These are phyloP conservation scores for Nowickia ferox DNA, from an alignment of 2,888 invertebrate genomes.

Conservation along the genomic window DNA sequence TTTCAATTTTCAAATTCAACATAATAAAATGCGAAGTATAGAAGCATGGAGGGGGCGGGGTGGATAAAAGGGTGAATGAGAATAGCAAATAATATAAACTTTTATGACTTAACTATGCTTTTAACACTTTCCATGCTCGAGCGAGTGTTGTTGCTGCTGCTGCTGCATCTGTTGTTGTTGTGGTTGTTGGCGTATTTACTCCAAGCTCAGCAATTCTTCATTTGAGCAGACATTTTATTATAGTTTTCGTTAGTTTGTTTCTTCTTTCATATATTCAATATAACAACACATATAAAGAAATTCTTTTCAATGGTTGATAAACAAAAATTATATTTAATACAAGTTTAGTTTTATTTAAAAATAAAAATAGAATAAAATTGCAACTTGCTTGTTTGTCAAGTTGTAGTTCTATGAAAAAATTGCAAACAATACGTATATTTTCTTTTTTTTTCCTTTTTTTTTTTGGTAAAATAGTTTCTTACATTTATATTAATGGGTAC, in stretches of 20 bases:
- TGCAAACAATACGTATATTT: neutral
- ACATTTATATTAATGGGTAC: constrained; percentile 33
- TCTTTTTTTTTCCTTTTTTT: neutral
- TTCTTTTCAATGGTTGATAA: constrained; percentile 46
- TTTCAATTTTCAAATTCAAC: constrained; percentile 39
- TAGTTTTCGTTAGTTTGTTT: neutral
- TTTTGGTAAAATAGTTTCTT: constrained; percentile 15
- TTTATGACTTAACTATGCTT: constrained; percentile 67
- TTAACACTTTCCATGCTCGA: constrained; percentile 60
- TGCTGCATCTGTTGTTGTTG: neutral
- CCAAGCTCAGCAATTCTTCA: constrained; percentile 14
- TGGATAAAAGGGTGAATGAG: neutral
- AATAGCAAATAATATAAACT: constrained; percentile 56
- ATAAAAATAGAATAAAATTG: neutral
- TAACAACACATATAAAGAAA: constrained; percentile 4
- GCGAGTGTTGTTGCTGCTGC: neutral
- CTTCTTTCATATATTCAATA: neutral
- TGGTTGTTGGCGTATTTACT: no score
- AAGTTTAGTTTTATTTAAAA: constrained; percentile 15
- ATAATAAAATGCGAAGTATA: neutral
- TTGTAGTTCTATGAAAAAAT: constrained; percentile 1
- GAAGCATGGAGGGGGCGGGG: neutral
- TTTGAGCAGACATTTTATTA: constrained; percentile 10
- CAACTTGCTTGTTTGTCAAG: constrained; percentile 31
- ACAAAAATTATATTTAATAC: constrained; percentile 36